These are phyloP conservation scores for Sminthurinus aureus DNA, from an alignment of 2,888 invertebrate genomes.

Conservation along the genomic window DNA sequence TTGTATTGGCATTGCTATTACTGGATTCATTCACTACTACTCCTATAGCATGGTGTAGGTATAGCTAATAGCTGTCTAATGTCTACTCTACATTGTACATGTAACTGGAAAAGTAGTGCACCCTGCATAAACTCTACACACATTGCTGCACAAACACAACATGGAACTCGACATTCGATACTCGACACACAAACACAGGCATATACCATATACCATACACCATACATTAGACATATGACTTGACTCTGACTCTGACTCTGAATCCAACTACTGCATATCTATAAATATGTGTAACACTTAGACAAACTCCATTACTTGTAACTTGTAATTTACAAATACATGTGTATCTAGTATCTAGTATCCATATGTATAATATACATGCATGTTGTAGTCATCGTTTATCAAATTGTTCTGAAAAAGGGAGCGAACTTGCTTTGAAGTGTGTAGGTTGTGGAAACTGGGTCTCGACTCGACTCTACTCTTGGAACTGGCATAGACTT, in stretches of 20 bases:
- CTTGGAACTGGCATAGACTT: slow-evolving; percentile 3
- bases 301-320: no score
- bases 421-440: slow-evolving; percentile 20
- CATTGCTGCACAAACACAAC: background rate
- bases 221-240: background rate
- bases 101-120: slow-evolving; percentile 12
- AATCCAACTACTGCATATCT: background rate
- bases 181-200: no score
- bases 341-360: no score
- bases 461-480: background rate
- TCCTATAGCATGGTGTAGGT: no score
- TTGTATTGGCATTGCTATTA: no score
- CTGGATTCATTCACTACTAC: slow-evolving; percentile 20
- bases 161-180: no score
- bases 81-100: background rate
- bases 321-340: background rate
- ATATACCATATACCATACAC: background rate
- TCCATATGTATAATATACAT: background rate
- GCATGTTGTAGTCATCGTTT: background rate
- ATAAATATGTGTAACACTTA: background rate
- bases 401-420: slow-evolving; percentile 28
- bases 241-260: no score
- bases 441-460: slow-evolving; percentile 7
- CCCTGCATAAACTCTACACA: background rate
- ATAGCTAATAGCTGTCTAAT: no score